These are phyloP conservation scores for Labeo rohita DNA, from an alignment of 2,113 vertebrate genomes.

Conservation along the genomic window DNA sequence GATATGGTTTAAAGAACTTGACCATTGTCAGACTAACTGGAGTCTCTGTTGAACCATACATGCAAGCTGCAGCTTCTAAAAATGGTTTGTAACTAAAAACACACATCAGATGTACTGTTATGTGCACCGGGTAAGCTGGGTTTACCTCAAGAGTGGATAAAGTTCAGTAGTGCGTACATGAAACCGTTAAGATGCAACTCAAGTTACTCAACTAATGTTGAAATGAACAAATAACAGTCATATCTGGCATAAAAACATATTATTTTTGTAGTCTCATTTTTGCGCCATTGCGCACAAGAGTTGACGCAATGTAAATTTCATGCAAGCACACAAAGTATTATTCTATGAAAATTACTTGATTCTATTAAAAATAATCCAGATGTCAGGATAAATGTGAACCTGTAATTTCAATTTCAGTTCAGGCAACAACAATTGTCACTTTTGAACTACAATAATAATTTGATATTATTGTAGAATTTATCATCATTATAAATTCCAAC, in stretches of 20 bases:
- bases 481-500: background rate
- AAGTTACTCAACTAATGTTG: background rate
- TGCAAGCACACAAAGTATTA: background rate
- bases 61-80: background rate
- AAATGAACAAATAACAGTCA: background rate
- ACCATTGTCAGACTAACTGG: background rate
- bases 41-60: background rate
- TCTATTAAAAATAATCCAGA: background rate
- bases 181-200: background rate
- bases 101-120: background rate
- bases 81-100: background rate
- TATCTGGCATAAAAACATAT: background rate
- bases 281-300: background rate
- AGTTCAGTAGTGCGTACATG: background rate
- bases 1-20: background rate
- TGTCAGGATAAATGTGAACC: background rate
- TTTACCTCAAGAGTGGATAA: slow-evolving; percentile 4
- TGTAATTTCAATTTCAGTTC: background rate
- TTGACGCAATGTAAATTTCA: background rate
- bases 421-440: background rate
- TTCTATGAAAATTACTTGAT: background rate
- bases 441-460: background rate
- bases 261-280: background rate
- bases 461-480: background rate
- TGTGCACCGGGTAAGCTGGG: background rate